Evolutionary conservation across 1,140 invertebrate genomes (phyloP), one percentile per base, ranked within the genome.

Genomic region (Papilio polytes): DNA sequence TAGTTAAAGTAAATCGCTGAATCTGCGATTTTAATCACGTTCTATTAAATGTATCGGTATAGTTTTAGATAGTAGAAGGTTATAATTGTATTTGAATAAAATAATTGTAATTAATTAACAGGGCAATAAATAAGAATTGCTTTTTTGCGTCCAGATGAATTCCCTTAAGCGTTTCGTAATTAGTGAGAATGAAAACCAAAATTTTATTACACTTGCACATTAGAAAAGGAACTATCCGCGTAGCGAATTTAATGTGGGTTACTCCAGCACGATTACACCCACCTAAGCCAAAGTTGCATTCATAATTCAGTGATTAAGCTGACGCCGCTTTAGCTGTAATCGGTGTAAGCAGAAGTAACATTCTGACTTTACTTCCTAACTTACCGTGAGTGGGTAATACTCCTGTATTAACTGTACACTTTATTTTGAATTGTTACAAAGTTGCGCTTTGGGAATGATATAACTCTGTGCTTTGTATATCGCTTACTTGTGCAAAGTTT

Each of bases 241-340:
- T 70, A 70, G 26, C 13, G 20, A 70, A 59, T 59, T 22, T 7
- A 13, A 36, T 18, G 15, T 70, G 63, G 26, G 63, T 36, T 70
- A 70, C 63, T 12, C 63, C 18, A 70, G 18, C 26, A 36, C 74
- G 46, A 51, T 76, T 76, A 26, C 74, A 13, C 74, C 44, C 46
- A 48, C 74, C 4, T 4, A 76, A 53, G 74, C 46, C n/a, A 15
- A 51, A 76, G 46, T 76, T 76, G 74, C 74, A 51, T 76, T 22
- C 20, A 76, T 76, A 76, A 76, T 76, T 76, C 46, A 48, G 74
- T 46, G 44, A 26, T 46, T 51, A 76, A 76, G 74, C 74, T 76
- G 44, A 76, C 44, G 41, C n/a, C 44, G 46, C 74, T 76, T 76
- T 26, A 76, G 22, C 74, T 76, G 12, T 46, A 76, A 76, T 76